phyloP scores from a whole-genome alignment of 2,888 invertebrate species.

The Stramonita haemastoma region DNA sequence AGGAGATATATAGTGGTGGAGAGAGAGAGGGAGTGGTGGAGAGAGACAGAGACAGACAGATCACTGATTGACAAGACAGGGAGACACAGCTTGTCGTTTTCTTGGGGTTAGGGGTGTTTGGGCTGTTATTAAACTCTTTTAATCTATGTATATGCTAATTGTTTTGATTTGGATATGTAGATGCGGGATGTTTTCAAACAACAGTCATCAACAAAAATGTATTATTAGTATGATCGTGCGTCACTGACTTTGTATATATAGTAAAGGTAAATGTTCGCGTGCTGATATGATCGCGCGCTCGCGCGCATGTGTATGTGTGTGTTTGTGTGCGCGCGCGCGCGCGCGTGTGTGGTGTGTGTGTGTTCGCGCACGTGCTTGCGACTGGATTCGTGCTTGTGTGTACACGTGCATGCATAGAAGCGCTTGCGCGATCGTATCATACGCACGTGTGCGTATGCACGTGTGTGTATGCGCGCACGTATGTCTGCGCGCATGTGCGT shows the following conservation, averaged over 20 bases:
- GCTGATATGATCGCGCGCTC: no score
- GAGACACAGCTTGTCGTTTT: no score
- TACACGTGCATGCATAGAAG: not conserved
- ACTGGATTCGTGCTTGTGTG: not conserved
- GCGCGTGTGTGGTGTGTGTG: conserved; percentile 4
- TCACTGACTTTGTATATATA: not conserved
- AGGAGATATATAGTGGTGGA: not conserved
- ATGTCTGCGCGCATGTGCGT: no score
- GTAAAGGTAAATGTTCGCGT: no score
- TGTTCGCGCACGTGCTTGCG: not conserved
- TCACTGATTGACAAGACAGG: not conserved
- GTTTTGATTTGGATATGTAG: not conserved
- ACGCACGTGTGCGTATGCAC: not conserved
- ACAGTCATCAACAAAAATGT: not conserved
- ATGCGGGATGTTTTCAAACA: not conserved
- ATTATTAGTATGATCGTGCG: not conserved
- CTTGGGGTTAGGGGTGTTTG: not conserved
- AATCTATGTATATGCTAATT: no score
- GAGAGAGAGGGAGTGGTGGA: not conserved
- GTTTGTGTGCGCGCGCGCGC: not conserved
- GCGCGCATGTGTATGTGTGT: no score
- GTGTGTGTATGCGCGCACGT: not conserved
- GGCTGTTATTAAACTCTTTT: not conserved
- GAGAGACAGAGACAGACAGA: not conserved
- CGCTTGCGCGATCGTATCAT: not conserved